phyloP scores from a whole-genome alignment of 2,888 invertebrate species.

The Trissoscelio sp. region DNA sequence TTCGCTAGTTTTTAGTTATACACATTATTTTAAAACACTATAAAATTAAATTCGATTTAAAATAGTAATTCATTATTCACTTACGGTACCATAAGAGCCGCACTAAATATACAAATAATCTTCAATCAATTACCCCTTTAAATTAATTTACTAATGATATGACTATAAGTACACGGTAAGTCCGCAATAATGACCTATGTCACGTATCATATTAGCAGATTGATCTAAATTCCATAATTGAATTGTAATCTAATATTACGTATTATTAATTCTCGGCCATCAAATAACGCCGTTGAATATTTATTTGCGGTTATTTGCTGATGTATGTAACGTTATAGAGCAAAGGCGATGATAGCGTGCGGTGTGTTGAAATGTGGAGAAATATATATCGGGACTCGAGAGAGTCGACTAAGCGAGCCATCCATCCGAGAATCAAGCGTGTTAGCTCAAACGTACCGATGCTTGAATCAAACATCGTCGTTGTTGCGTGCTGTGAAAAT shows the following conservation, averaged over 20 bases:
- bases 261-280: constrained; percentile 12
- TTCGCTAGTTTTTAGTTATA: too few relatives aligned
- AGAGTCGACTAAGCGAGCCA: constrained; percentile 39
- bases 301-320: constrained; percentile 35
- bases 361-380: constrained; percentile 41
- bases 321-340: constrained; percentile 22
- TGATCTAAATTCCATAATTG: constrained; percentile 20
- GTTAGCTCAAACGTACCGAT: constrained; percentile 41
- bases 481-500: constrained; percentile 37
- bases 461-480: constrained; percentile 35
- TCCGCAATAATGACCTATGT: not conserved
- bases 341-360: constrained; percentile 17
- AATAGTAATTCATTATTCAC: too few relatives aligned
- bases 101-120: too few relatives aligned
- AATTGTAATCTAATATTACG: constrained; percentile 38
- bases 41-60: too few relatives aligned
- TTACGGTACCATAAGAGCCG: too few relatives aligned
- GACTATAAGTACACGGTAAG: not conserved
- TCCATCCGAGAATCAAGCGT: constrained; percentile 57
- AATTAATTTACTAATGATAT: too few relatives aligned
- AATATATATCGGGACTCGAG: constrained; percentile 22
- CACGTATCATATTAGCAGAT: not conserved
- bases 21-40: too few relatives aligned
- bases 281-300: constrained; percentile 2
- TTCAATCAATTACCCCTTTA: too few relatives aligned